Evolutionary conservation across 2,888 invertebrate genomes (phyloP).

Genomic region (Drosophila paranaensis): DNA sequence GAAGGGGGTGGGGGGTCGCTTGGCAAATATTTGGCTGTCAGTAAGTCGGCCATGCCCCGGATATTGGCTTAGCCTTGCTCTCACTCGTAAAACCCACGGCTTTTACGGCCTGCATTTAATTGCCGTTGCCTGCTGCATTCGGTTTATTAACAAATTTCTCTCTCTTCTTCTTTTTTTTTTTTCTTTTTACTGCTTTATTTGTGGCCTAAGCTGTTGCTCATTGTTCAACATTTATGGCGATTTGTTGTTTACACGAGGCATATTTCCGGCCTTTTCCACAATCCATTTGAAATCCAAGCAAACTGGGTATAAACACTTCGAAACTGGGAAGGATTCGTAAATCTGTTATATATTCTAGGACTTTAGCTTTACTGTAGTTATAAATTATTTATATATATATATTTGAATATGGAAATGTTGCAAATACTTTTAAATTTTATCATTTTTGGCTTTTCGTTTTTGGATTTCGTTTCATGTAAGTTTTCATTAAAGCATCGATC

Average conservation of each 20-base stretch:
- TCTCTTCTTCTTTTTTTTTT: no score
- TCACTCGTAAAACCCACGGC: slow-evolving; percentile 1
- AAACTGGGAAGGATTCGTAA: no score
- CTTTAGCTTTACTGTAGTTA: no score
- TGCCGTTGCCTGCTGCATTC: slow-evolving; percentile 51
- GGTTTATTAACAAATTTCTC: slow-evolving; percentile 55
- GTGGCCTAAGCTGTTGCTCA: slow-evolving; percentile 10
- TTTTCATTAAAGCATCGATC: no score
- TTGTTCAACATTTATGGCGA: slow-evolving; percentile 50
- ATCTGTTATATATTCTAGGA: no score
- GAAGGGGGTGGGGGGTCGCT: neutral
- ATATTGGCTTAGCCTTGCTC: slow-evolving; percentile 56
- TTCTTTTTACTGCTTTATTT: slow-evolving; percentile 11
- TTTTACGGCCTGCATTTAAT: slow-evolving; percentile 53
- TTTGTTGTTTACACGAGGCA: slow-evolving; percentile 55
- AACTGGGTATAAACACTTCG: no score
- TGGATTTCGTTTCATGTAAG: no score
- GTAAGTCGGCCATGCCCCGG: slow-evolving; percentile 51
- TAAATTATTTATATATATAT: no score
- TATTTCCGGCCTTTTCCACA: slow-evolving; percentile 22
- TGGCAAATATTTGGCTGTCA: slow-evolving; percentile 71
- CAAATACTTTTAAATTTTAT: no score
- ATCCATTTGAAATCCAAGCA: neutral
- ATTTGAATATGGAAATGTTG: no score
- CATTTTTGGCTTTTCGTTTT: no score